Base-by-base conservation (phyloP, 92 coral and sea anemone genomes). In the Montipora capitata region DNA sequence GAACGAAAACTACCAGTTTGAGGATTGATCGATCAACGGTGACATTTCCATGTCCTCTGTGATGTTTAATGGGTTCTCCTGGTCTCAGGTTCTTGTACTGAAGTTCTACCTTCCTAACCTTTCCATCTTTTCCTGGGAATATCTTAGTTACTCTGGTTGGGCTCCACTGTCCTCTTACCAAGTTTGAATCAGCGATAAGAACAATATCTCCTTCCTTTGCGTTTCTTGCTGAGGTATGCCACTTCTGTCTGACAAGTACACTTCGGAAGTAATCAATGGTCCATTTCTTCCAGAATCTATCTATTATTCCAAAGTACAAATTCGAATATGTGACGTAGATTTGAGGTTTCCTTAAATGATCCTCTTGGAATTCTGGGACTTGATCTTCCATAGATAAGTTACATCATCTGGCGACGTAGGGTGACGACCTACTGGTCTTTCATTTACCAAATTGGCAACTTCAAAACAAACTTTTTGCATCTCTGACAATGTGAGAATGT, bases 71-170 rank as follows among this genome's bases (percentile, higher is more conserved):
- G 3, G 78, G 86, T 78, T 91, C 94, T 45, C 94, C 89, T 10
- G 72, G 84, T 56, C 82, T 87, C 14, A 79, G 72, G 81, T 87
- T 91, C 86, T 91, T 91, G 77, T 82, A 87, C 58, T 83, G 84
- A 20, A 87, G 82, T 68, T 68, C 52, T 49, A 81, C 94, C 40
- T 87, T 91, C 27, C 94, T 49, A 10, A 91, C 92, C 58, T 81
- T 71, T 39, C 92, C 92, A 78, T 79, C 94, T 44, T 76, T 15
- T 56, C 76, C 88, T 38, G 74, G 85, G 51, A 72, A 81, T 20
- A 41, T 79, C 56, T 91, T 72, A 41, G 71, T 58, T 40, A 92
- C 76, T 49, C 27, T 77, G 42, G 92, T 92, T 16, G 88, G 90
- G 49, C 68, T 77, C 82, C 84, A 91, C 12, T 91, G 56, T 52